Base-by-base conservation (phyloP, 2,113 vertebrate genomes). In the Acrocephalus kingi region DNA sequence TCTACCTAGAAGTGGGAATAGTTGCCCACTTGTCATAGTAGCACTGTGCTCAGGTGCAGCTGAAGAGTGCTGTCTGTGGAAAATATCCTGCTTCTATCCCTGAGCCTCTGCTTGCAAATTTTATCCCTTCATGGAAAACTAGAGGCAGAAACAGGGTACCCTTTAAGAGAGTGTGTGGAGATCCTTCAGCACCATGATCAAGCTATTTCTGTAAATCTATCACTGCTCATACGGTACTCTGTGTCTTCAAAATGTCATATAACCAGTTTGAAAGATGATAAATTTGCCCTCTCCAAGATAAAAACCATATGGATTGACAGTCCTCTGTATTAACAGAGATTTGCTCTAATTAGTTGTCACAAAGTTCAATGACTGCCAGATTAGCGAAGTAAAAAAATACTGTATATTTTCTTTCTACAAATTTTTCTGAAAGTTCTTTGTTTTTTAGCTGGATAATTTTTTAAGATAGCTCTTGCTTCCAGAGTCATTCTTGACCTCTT, bases 31-130 rank as follows among this genome's bases (percentile, higher is more conserved):
- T 52, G 31, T 31, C 43, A 25, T 14, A 11, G 5, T 14, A 55
- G 7, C 18, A 25, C 9, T 13, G 22, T 0, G 2, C 25, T 46
- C 0, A 1, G 13, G 56, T 2, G 3, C 6, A 74, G 14, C 11
- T 52, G 30, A 25, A 59, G 25, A 20, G 19, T 13, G 9, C 5
- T 74, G 3, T 12, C n/a, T 56, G 11, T 46, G 25, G 24, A 78
- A 79, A 67, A 67, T 4, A 31, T 11, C 21, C 48, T 82, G 10
- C 46, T 58, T 37, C 31, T 90, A 5, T 45, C 6, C 18, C 23
- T 43, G 35, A 88, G 17, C 30, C 20, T 27, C 19, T 31, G 41
- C 27, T 39, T 61, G 28, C 9, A 55, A 30, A 33, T 72, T 67
- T 63, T 13, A 30, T 46, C 4, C 35, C n/a, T 79, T 83, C 7